Evolutionary conservation across 2,888 invertebrate species (phyloP), one percentile per base, ranked within the genome.

Genomic region (Sclerodermus sp.): DNA sequence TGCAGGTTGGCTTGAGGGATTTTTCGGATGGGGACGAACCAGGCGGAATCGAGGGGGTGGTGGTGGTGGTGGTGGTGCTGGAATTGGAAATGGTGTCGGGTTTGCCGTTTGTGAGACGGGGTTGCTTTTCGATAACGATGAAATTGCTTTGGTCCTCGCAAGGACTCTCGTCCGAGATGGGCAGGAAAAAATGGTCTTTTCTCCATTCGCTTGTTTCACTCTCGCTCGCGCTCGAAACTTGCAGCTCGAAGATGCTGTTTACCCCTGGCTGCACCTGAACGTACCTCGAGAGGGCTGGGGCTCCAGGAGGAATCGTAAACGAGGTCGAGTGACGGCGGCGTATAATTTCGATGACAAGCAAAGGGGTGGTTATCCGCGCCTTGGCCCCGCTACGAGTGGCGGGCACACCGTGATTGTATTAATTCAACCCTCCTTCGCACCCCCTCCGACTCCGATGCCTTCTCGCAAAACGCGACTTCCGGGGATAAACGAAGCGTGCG

Each of bases 401-500:
- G 62, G 60, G 56, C 60, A 58, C 56, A 53, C 64, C 64, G 66
- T 71, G 74, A 73, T 72, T 73, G 73, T 71, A 72, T 76, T 74
- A 75, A 76, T 76, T 73, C 71, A 70, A 70, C 60, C 63, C 63
- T 57, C 58, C 62, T 64, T 62, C 61, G 38, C 47, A 38, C 32
- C 46, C 48, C 47, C n/a, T n/a, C n/a, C n/a, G n/a, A n/a, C n/a
- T 36, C 30, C 59, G 45, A 45, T 53, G 29, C 45, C 4, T 17
- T 30, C 6, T 64, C 63, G 66, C 64, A 66, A 67, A 68, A 63
- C 68, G 66, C 68, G 70, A 75, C 76, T 75, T 76, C 74, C 76
- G 75, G 68, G 58, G 71, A 68, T 73, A 76, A 77, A 77, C 77
- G 77, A 77, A 77, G 77, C 76, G 77, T 75, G 64, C 69, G 67